Percentiles rank a stretch among this genome's conserved stretches.
Conservation (phyloP, 2,113 vertebrate genomes). For the Larimichthys polyactis region DNA sequence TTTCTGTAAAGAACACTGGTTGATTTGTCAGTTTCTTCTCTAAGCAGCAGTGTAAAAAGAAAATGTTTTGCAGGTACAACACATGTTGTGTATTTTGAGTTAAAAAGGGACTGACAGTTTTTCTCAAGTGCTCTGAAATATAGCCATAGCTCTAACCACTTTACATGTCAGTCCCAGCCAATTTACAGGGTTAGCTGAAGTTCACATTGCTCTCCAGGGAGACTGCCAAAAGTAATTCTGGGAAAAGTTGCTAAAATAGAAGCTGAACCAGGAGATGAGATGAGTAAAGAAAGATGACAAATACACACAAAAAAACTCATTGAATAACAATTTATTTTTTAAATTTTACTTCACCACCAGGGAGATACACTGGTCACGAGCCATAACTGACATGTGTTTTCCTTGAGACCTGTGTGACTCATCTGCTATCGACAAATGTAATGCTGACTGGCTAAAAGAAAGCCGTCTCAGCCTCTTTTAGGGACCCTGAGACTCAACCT, state of each 20-base stretch:
- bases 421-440: slow-evolving; percentile 6
- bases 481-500: slow-evolving; percentile 37
- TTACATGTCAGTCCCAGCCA: neutral
- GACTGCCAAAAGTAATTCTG: neutral
- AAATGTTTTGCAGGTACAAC: slow-evolving; percentile 6
- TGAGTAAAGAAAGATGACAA: neutral
- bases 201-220: neutral
- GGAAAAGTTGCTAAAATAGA: slow-evolving; percentile 15
- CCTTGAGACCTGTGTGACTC: neutral
- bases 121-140: slow-evolving; percentile 19
- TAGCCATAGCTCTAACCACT: neutral
- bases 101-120: slow-evolving; percentile 22
- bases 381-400: slow-evolving; percentile 9
- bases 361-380: neutral
- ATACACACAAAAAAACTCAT: neutral
- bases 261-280: slow-evolving; percentile 5
- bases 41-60: neutral
- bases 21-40: neutral
- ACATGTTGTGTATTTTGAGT: neutral
- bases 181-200: neutral
- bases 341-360: neutral
- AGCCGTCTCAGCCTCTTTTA: slow-evolving; percentile 18
- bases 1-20: neutral
- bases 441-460: slow-evolving; percentile 17
- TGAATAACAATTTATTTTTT: neutral